These are phyloP conservation scores for Ditula angustiorana DNA, from an alignment of 2,888 invertebrate species.

Conservation along the genomic window DNA sequence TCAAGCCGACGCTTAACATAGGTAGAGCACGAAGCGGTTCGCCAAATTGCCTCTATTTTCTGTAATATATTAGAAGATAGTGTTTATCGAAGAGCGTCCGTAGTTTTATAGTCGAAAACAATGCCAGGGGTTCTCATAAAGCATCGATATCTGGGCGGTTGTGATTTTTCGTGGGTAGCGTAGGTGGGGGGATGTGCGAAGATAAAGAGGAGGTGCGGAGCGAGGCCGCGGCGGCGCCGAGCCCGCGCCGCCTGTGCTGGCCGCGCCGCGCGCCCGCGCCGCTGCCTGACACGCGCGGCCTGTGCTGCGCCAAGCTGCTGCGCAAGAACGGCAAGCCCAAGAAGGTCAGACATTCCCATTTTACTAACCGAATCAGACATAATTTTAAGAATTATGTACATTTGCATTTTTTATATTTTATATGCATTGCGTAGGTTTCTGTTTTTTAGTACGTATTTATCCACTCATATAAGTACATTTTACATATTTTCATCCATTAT, in stretches of 20 bases:
- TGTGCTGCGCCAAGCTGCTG: conserved; percentile 92
- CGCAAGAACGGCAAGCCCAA: conserved; percentile 93
- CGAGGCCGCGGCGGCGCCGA: conserved; percentile 67
- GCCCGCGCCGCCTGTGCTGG: conserved; percentile 76
- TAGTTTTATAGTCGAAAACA: conserved; percentile 74
- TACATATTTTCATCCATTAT: too few species aligned
- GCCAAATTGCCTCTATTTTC: conserved; percentile 63
- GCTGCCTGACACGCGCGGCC: conserved; percentile 90
- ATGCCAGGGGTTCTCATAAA: conserved; percentile 79
- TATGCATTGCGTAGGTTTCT: too few species aligned
- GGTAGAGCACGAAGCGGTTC: conserved; percentile 51
- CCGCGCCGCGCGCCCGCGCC: conserved; percentile 77
- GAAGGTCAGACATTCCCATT: conserved; percentile 84
- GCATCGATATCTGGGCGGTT: conserved; percentile 77
- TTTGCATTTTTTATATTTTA: too few species aligned
- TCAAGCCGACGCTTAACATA: conserved; percentile 49
- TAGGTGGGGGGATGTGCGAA: conserved; percentile 75
- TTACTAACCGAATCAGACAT: too few species aligned
- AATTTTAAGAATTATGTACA: too few species aligned
- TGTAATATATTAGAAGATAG: conserved; percentile 72
- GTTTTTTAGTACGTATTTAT: too few species aligned
- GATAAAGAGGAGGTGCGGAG: conserved; percentile 79
- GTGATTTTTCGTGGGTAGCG: conserved; percentile 72
- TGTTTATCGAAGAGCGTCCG: conserved; percentile 62
- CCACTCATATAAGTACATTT: too few species aligned